phyloP scores from a whole-genome alignment of 2,888 invertebrate genomes.

The Bombylius major region DNA sequence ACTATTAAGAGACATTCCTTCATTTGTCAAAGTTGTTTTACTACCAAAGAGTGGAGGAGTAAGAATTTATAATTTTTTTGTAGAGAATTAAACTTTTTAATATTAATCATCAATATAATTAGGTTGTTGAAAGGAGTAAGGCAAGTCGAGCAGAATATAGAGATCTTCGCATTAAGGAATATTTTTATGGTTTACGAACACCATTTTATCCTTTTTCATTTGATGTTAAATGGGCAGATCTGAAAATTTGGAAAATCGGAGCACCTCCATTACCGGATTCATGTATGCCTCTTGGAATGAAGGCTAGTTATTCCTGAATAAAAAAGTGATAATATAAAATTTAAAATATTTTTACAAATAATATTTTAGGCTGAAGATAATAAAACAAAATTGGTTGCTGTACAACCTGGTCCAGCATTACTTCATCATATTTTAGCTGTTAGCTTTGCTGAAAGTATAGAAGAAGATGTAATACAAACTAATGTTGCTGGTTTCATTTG shows the following conservation, averaged over 20 bases:
- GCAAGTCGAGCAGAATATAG: slow-evolving; percentile 58
- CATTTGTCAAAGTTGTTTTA: slow-evolving; percentile 82
- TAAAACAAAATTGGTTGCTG: slow-evolving; percentile 72
- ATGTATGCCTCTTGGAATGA: slow-evolving; percentile 95
- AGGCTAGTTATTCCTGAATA: slow-evolving; percentile 31
- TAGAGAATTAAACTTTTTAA: slow-evolving; percentile 5
- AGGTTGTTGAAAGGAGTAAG: slow-evolving; percentile 78
- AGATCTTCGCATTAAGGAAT: slow-evolving; percentile 75
- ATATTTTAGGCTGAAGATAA: slow-evolving; percentile 55
- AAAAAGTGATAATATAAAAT: slow-evolving; percentile 11
- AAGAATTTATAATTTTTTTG: slow-evolving; percentile 27
- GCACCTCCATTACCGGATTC: slow-evolving; percentile 88
- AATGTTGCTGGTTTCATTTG: slow-evolving; percentile 87
- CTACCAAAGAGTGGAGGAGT: slow-evolving; percentile 95
- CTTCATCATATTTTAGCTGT: slow-evolving; percentile 82
- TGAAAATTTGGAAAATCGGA: slow-evolving; percentile 88
- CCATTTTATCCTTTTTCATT: slow-evolving; percentile 88
- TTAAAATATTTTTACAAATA: background rate
- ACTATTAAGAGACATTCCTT: slow-evolving; percentile 83
- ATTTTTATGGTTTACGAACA: slow-evolving; percentile 82
- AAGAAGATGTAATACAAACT: slow-evolving; percentile 75
- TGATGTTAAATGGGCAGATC: slow-evolving; percentile 80
- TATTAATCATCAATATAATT: slow-evolving; percentile 6
- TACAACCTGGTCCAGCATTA: slow-evolving; percentile 62
- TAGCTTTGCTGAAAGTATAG: slow-evolving; percentile 68